Evolutionary conservation across 2,888 invertebrate genomes (phyloP).

Genomic region (Nezara viridula): DNA sequence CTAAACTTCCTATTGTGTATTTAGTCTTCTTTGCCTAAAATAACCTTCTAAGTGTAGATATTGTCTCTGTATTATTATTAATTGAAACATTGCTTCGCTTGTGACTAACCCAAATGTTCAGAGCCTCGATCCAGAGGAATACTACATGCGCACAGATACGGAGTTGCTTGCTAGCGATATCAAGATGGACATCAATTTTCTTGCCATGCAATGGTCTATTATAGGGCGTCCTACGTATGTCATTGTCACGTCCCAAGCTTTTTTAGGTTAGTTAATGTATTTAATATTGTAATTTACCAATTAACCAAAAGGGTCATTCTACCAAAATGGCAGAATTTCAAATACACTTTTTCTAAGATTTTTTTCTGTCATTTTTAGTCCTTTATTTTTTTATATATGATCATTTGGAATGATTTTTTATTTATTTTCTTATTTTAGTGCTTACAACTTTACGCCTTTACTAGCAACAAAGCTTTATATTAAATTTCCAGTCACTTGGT

Average conservation of each 20-base stretch:
- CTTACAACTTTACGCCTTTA: too few relatives aligned
- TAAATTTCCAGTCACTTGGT: too few relatives aligned
- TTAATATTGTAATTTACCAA: slow-evolving; percentile 29
- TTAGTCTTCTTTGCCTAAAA: not conserved
- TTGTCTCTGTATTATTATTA: not conserved
- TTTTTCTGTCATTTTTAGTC: too few relatives aligned
- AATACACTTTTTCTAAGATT: too few relatives aligned
- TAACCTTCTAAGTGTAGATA: not conserved
- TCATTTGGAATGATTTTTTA: too few relatives aligned
- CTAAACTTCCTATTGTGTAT: not conserved
- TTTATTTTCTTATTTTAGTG: too few relatives aligned
- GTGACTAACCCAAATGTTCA: slow-evolving; percentile 67
- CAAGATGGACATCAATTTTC: slow-evolving; percentile 92
- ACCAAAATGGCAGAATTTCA: too few relatives aligned
- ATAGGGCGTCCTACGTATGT: slow-evolving; percentile 96
- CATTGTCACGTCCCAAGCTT: slow-evolving; percentile 86
- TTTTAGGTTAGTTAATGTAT: slow-evolving; percentile 79
- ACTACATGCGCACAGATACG: slow-evolving; percentile 97
- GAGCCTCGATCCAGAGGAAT: slow-evolving; percentile 93
- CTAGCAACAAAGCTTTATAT: too few relatives aligned
- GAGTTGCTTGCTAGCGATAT: slow-evolving; percentile 95
- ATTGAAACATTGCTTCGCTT: slow-evolving; percentile 52
- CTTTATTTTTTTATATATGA: too few relatives aligned
- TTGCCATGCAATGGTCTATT: slow-evolving; percentile 97
- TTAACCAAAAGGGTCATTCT: not conserved